Base-by-base conservation (phyloP, 2,797 vertebrate species). In the Molossus alvarezi region DNA sequence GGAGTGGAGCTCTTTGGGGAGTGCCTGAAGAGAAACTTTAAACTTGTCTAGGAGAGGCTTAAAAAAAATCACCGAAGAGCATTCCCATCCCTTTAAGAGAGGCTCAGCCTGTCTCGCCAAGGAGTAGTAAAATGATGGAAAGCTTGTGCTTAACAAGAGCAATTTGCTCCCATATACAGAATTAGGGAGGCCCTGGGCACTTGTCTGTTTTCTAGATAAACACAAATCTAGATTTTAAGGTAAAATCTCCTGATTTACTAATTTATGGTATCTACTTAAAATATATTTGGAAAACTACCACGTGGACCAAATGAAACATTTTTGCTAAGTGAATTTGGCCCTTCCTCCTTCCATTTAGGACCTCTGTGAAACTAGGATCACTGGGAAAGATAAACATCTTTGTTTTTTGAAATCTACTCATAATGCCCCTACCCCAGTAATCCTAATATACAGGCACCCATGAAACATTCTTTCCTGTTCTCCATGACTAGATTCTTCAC, bases 261-360 rank as follows among this genome's bases (percentile, higher is more conserved):
- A 91, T 89, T 88, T 55, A 88, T 67, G 77, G 21, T 25, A 84
- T 71, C 15, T 87, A 92, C 64, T 88, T 81, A 55, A 88, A 79
- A 65, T 72, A 23, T 51, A 76, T 71, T 73, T 92, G 77, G 29
- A 65, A 92, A 95, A 84, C 37, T 73, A 82, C 51, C 33, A 86
- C 4, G 21, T 80, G 53, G 29, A 8, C 23, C 17, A 90, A 69
- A 33, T n/a, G 17, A 92, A 77, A 65, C 57, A 57, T 64, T 73
- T 92, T 91, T 87, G 11, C 18, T 90, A 71, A 33, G 10, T 79
- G 8, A 64, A 64, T 84, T 62, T 62, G 41, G 57, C 13, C 62
- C n/a, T 88, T 88, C 37, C 58, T 53, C 21, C 2, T 93, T 86
- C 62, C 64, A 75, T 62, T 88, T 33, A 90, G 60, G 64, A 69